Evolutionary conservation across 2,797 vertebrate species (phyloP).

Genomic region (Anabacerthia variegaticeps): DNA sequence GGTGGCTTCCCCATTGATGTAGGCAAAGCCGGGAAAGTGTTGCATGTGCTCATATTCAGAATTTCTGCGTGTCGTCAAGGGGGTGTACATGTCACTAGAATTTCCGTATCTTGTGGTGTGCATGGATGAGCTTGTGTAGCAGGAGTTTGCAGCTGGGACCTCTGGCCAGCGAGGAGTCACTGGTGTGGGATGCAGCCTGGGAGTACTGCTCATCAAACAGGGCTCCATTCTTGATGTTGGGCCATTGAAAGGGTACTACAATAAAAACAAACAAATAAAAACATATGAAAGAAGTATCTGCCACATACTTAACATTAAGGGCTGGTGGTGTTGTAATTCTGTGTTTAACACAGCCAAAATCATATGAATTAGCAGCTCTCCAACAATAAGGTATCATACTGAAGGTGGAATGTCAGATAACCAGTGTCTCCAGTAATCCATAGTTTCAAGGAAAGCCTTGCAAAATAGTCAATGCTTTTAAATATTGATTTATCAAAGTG

Average conservation of each 20-base stretch:
- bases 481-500: not conserved
- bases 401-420: not conserved
- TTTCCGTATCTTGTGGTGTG: conserved; percentile 91
- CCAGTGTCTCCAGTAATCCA: not conserved
- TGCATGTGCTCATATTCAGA: conserved; percentile 98
- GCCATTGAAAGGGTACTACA: conserved; percentile 93
- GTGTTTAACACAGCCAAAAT: not conserved
- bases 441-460: not conserved
- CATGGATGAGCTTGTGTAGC: conserved; percentile 93
- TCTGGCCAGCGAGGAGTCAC: conserved; percentile 95
- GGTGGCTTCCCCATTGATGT: conserved; percentile 96
- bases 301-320: not conserved
- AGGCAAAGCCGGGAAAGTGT: conserved; percentile 98
- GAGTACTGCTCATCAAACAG: conserved; percentile 92
- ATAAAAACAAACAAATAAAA: not conserved
- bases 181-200: conserved; percentile 90
- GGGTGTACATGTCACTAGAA: conserved; percentile 92
- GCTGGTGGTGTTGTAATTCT: not conserved
- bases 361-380: not conserved
- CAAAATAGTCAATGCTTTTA: not conserved
- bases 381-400: not conserved
- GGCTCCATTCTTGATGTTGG: conserved; percentile 96
- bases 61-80: conserved; percentile 91
- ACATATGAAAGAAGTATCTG: not conserved
- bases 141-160: conserved; percentile 89